Percentiles rank a stretch among this genome's conserved stretches.
Conservation (phyloP, 2,797 vertebrate genomes). For the Artibeus lituratus region DNA sequence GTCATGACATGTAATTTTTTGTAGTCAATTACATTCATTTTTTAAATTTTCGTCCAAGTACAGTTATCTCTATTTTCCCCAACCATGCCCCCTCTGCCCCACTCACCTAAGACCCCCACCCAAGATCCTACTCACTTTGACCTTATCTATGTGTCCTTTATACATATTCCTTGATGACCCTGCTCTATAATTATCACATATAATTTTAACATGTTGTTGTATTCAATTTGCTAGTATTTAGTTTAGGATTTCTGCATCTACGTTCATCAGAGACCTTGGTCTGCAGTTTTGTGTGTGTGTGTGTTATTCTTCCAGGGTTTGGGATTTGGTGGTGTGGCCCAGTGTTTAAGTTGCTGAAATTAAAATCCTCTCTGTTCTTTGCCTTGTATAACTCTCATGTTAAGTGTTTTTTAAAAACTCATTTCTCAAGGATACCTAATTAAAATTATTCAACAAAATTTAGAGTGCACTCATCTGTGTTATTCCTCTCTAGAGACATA, state of each 20-base stretch:
- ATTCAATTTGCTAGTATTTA: background rate
- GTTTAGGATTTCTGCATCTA: background rate
- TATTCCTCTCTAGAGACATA: background rate
- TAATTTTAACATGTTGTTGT: background rate
- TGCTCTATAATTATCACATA: background rate
- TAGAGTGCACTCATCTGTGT: background rate
- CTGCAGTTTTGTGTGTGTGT: background rate
- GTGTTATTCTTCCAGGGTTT: background rate
- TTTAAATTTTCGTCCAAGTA: background rate
- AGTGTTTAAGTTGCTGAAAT: background rate
- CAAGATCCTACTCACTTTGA: too few relatives aligned
- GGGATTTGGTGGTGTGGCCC: background rate
- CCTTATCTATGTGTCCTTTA: too few relatives aligned
- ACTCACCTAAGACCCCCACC: too few relatives aligned
- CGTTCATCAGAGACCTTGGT: background rate
- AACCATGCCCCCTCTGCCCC: too few relatives aligned
- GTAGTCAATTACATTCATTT: too few relatives aligned
- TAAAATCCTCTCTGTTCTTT: background rate
- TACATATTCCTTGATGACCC: too few relatives aligned
- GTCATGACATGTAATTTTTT: background rate
- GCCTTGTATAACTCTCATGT: background rate
- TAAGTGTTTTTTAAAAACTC: background rate
- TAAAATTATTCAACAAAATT: background rate
- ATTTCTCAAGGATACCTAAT: background rate
- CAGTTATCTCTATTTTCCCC: too few relatives aligned